Conservation (phyloP, 2,113 vertebrate genomes). For the Bettongia penicillata region DNA sequence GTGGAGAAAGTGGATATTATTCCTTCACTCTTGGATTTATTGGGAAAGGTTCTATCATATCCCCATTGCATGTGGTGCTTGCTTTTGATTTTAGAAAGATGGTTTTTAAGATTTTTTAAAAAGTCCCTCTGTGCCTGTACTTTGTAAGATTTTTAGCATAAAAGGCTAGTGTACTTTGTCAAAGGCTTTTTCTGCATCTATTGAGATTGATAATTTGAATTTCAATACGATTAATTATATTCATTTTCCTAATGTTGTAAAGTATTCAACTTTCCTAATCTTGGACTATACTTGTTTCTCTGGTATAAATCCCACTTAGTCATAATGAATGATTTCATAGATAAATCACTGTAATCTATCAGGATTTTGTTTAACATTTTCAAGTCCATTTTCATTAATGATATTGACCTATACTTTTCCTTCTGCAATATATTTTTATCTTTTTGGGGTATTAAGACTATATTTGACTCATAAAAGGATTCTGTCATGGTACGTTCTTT, state of each 20-base stretch:
- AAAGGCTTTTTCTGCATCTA: background rate
- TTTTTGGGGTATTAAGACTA: background rate
- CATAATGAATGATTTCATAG: background rate
- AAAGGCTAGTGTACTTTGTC: background rate
- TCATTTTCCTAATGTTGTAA: too few species aligned
- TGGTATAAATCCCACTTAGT: background rate
- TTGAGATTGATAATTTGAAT: background rate
- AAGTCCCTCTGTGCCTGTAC: background rate
- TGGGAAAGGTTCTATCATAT: background rate
- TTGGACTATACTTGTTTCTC: background rate
- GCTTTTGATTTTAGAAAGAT: background rate
- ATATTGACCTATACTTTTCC: background rate
- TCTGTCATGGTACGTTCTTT: background rate
- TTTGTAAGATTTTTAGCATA: background rate
- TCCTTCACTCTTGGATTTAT: background rate
- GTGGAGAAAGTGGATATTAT: background rate
- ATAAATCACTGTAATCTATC: background rate
- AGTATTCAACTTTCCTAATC: background rate
- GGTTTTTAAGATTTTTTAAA: background rate
- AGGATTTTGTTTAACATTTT: background rate
- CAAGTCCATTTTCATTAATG: background rate
- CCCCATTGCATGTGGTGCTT: background rate
- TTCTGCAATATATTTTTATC: background rate
- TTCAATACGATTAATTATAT: background rate
- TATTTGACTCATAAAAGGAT: background rate